Percentiles rank a stretch among this genome's conserved stretches.
phyloP scores from a whole-genome alignment of 2,113 vertebrate species.

The Macquaria ambigua region DNA sequence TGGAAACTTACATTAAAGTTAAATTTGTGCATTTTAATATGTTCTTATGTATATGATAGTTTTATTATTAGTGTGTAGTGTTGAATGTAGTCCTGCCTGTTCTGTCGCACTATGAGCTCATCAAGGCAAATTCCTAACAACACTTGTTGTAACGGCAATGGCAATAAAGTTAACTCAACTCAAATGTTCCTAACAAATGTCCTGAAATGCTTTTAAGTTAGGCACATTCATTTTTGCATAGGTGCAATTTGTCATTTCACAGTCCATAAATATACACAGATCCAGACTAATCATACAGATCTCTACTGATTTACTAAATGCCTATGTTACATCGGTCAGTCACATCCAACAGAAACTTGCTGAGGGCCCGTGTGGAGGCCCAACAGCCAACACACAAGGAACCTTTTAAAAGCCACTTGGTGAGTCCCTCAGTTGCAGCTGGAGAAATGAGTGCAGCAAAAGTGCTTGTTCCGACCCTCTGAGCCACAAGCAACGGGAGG shows the following conservation, averaged over 20 bases:
- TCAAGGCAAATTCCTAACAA: not conserved
- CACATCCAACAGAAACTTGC: slow-evolving; percentile 77
- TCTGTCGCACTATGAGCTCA: not conserved
- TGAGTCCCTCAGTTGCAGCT: slow-evolving; percentile 54
- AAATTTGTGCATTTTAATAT: not conserved
- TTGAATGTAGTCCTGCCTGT: not conserved
- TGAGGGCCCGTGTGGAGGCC: slow-evolving; percentile 74
- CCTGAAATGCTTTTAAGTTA: slow-evolving; percentile 9
- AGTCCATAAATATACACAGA: slow-evolving; percentile 9
- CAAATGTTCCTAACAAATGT: not conserved
- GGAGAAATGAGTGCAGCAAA: slow-evolving; percentile 54
- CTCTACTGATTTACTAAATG: slow-evolving; percentile 26
- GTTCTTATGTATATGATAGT: not conserved
- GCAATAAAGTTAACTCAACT: not conserved
- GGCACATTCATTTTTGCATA: slow-evolving; percentile 14
- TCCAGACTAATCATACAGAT: slow-evolving; percentile 1
- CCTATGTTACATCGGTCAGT: slow-evolving; percentile 44
- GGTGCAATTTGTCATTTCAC: not conserved
- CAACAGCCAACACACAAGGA: slow-evolving; percentile 79
- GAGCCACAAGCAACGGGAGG: slow-evolving; percentile 75
- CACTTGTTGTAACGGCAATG: not conserved
- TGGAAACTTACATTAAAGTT: not conserved
- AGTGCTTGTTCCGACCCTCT: slow-evolving; percentile 19
- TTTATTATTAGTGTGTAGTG: not conserved
- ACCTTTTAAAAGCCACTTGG: slow-evolving; percentile 75